A percentile compares a stretch with the other conserved stretches of the same genome.
phyloP scores from a whole-genome alignment of 2,888 invertebrate species.

The Stenurella melanura region DNA sequence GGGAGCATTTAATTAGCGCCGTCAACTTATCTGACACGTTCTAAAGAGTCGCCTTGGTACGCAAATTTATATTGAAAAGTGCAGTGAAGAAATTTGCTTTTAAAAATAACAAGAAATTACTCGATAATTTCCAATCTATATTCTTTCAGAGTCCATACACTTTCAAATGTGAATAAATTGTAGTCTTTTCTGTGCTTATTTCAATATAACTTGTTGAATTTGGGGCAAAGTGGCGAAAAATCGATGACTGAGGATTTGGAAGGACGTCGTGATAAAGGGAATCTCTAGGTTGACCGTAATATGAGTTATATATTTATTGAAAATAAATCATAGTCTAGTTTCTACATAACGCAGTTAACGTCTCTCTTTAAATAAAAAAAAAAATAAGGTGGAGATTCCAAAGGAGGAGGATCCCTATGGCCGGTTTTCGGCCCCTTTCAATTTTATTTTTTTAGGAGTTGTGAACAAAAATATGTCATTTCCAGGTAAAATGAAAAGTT shows the following conservation, averaged over 20 bases:
- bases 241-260: background rate
- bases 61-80: background rate
- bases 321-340: too few relatives aligned
- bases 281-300: too few relatives aligned
- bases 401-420: too few relatives aligned
- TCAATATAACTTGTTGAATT: background rate
- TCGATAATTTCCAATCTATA: constrained; percentile 20
- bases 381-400: too few relatives aligned
- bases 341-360: too few relatives aligned
- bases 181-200: background rate
- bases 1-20: background rate
- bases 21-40: background rate
- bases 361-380: too few relatives aligned
- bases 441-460: too few relatives aligned
- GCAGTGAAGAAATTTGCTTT: background rate
- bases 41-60: background rate
- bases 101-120: background rate
- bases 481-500: too few relatives aligned
- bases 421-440: too few relatives aligned
- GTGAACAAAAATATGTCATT: too few relatives aligned
- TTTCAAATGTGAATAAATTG: background rate
- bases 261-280: too few relatives aligned
- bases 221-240: background rate
- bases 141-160: background rate
- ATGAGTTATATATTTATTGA: too few relatives aligned